These are phyloP conservation scores for Parnassius mnemosyne DNA, from an alignment of 2,888 invertebrate species.

Conservation along the genomic window DNA sequence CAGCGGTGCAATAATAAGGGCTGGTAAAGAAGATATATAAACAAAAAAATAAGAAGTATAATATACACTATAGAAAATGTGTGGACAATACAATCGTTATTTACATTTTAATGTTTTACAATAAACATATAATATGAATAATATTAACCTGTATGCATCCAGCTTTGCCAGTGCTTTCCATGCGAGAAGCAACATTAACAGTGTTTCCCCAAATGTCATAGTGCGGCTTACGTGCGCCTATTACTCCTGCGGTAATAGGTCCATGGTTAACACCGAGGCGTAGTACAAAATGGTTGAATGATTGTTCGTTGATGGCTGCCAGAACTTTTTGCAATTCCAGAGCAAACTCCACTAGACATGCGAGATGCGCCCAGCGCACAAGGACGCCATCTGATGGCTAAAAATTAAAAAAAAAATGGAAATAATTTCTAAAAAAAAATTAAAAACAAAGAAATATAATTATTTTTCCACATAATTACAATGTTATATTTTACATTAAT, in stretches of 20 bases:
- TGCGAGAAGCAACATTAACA: slow-evolving; percentile 97
- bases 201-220: slow-evolving; percentile 99
- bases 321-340: slow-evolving; percentile 94
- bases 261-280: slow-evolving; percentile 98
- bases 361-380: slow-evolving; percentile 91
- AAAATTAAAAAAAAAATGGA: slow-evolving; percentile 8
- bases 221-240: slow-evolving; percentile 96
- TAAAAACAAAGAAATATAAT: not conserved
- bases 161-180: slow-evolving; percentile 98
- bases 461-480: too few species aligned
- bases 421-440: not conserved
- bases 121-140: not conserved
- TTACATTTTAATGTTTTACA: too few species aligned
- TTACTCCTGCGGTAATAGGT: slow-evolving; percentile 96
- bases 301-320: slow-evolving; percentile 95
- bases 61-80: too few species aligned
- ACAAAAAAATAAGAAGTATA: too few species aligned
- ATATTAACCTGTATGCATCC: slow-evolving; percentile 90
- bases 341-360: slow-evolving; percentile 93
- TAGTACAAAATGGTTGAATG: slow-evolving; percentile 96
- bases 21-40: too few species aligned
- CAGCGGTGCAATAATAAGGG: too few species aligned
- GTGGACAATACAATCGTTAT: too few species aligned
- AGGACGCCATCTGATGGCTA: slow-evolving; percentile 86
- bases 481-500: too few species aligned